These are phyloP conservation scores for Syngnathus rostellatus DNA, from an alignment of 2,797 vertebrate species.

Conservation along the genomic window DNA sequence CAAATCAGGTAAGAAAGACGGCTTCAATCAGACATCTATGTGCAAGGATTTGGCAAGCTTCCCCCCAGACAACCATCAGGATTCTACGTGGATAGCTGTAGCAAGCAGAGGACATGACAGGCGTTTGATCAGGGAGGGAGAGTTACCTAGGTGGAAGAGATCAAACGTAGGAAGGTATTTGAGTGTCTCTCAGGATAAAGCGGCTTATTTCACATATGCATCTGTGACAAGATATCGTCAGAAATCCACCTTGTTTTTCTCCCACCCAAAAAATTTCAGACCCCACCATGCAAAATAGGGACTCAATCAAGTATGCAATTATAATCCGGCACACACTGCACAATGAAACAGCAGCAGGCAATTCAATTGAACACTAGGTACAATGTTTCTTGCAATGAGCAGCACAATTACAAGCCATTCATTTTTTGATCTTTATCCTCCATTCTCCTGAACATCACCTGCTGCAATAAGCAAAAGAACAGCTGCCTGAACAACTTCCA, in stretches of 20 bases:
- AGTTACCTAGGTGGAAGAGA: constrained; percentile 47
- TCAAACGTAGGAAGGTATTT: constrained; percentile 48
- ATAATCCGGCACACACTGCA: constrained; percentile 46
- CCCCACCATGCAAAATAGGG: constrained; percentile 26
- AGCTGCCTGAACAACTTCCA: not conserved
- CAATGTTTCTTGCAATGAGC: constrained; percentile 32
- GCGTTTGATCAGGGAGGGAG: constrained; percentile 58
- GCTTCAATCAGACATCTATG: constrained; percentile 25
- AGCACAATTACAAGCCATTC: constrained; percentile 38
- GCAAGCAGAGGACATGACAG: constrained; percentile 49
- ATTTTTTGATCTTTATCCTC: constrained; percentile 13
- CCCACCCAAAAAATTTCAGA: constrained; percentile 15
- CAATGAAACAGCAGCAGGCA: constrained; percentile 38
- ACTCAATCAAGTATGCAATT: constrained; percentile 58
- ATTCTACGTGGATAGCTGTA: constrained; percentile 48
- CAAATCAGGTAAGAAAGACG: constrained; percentile 24
- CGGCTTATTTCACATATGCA: constrained; percentile 32
- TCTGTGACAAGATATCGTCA: constrained; percentile 18
- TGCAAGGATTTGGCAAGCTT: constrained; percentile 24
- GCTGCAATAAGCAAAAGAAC: not conserved
- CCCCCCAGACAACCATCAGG: constrained; percentile 31
- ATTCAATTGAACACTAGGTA: constrained; percentile 33
- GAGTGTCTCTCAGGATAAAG: constrained; percentile 49
- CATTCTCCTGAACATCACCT: not conserved
- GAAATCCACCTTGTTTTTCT: constrained; percentile 34